Evolutionary conservation across 2,113 vertebrate species (phyloP).

Genomic region (Toxotes chatareus): DNA sequence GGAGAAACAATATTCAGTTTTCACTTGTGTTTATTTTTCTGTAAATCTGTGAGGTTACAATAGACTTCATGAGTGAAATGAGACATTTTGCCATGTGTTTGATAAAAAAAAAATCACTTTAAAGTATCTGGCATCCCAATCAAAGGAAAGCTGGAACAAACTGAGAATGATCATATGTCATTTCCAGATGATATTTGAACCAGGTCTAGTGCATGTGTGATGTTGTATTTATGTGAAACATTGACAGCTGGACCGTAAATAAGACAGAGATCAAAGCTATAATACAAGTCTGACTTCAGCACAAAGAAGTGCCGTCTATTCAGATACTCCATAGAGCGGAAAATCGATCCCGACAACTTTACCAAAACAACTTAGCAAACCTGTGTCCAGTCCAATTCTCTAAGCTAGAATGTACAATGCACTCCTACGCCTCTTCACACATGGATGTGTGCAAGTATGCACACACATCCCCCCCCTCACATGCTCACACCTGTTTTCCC

Average conservation of each 20-base stretch:
- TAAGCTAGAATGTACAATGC: conserved; percentile 1
- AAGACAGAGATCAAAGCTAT: conserved; percentile 44
- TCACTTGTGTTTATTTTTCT: background rate
- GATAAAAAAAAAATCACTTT: background rate
- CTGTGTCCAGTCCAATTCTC: conserved; percentile 20
- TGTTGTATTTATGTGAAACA: conserved; percentile 39
- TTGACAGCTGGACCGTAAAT: conserved; percentile 46
- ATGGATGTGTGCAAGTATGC: conserved; percentile 1
- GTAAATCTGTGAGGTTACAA: background rate
- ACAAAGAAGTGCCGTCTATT: conserved; percentile 4
- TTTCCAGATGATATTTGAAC: conserved; percentile 36
- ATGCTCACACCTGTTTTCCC: conserved; percentile 41
- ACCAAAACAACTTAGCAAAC: conserved; percentile 31
- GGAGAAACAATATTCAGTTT: background rate
- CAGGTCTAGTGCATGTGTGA: background rate
- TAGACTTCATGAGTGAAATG: background rate
- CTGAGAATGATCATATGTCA: conserved; percentile 24
- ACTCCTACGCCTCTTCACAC: background rate
- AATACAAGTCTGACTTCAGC: conserved; percentile 35
- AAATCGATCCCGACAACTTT: conserved; percentile 31
- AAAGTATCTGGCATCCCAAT: conserved; percentile 24
- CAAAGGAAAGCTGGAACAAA: conserved; percentile 36
- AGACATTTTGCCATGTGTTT: background rate
- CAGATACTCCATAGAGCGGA: conserved; percentile 27
- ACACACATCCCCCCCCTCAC: background rate